Evolutionary conservation across 2,113 vertebrate species (phyloP).

Genomic region (Hemiprocne comata): DNA sequence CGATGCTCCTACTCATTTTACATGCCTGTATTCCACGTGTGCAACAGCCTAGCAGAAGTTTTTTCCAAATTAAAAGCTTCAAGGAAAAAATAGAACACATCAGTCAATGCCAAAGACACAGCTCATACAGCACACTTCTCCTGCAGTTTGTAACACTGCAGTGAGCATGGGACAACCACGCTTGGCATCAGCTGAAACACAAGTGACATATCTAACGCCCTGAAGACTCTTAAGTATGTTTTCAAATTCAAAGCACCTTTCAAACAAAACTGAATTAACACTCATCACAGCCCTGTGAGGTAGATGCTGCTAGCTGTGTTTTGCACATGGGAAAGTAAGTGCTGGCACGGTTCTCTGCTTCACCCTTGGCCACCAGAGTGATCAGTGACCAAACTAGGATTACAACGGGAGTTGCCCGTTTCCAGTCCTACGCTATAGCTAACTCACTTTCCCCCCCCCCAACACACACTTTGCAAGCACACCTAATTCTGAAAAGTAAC

Average conservation of each 20-base stretch:
- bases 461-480: neutral
- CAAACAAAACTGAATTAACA: neutral
- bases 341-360: neutral
- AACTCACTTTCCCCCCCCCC: neutral
- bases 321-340: neutral
- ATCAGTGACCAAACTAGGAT: neutral
- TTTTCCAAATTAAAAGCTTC: neutral
- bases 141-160: neutral
- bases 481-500: neutral
- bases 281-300: neutral
- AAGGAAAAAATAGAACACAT: neutral
- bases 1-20: neutral
- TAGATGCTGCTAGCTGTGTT: neutral
- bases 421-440: neutral
- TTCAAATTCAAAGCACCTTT: neutral
- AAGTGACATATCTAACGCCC: neutral
- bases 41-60: neutral
- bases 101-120: neutral
- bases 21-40: neutral
- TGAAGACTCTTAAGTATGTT: neutral
- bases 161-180: neutral
- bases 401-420: neutral
- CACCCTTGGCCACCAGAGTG: neutral
- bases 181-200: neutral
- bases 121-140: fast-evolving